phyloP scores from a whole-genome alignment of 2,113 vertebrate species.

The Callochromis pleurospilus region DNA sequence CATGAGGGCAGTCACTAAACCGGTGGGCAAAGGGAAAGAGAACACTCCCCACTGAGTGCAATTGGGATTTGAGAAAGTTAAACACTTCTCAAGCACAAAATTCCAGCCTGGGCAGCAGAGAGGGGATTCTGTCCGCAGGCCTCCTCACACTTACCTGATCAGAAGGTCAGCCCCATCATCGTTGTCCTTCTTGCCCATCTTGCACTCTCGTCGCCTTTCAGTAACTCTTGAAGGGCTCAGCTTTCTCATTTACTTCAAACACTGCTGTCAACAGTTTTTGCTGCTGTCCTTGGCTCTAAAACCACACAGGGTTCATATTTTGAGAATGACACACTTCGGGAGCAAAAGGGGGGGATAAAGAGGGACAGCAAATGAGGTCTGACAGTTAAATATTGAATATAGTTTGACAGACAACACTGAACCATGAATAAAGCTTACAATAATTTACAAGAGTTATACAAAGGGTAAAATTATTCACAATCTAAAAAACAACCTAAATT shows the following conservation, averaged over 20 bases:
- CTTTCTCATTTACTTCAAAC: slow-evolving; percentile 65
- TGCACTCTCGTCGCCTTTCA: slow-evolving; percentile 42
- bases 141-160: slow-evolving; percentile 56
- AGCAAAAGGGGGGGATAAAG: slow-evolving; percentile 9
- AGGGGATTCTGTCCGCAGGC: slow-evolving; percentile 69
- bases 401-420: neutral
- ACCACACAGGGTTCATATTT: slow-evolving; percentile 26
- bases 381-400: neutral
- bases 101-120: slow-evolving; percentile 73
- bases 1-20: slow-evolving; percentile 56
- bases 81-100: slow-evolving; percentile 76
- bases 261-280: slow-evolving; percentile 66
- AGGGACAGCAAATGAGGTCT: neutral
- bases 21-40: slow-evolving; percentile 47
- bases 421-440: neutral
- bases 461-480: neutral
- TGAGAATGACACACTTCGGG: slow-evolving; percentile 1
- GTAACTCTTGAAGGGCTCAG: slow-evolving; percentile 45
- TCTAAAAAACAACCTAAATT: neutral
- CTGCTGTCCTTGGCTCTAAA: slow-evolving; percentile 48
- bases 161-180: slow-evolving; percentile 68
- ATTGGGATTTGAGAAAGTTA: slow-evolving; percentile 75
- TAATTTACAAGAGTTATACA: neutral
- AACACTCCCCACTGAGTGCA: slow-evolving; percentile 69
- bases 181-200: slow-evolving; percentile 33